These are phyloP conservation scores for Terebella lapidaria DNA, from an alignment of 2,888 invertebrate species.

Conservation along the genomic window DNA sequence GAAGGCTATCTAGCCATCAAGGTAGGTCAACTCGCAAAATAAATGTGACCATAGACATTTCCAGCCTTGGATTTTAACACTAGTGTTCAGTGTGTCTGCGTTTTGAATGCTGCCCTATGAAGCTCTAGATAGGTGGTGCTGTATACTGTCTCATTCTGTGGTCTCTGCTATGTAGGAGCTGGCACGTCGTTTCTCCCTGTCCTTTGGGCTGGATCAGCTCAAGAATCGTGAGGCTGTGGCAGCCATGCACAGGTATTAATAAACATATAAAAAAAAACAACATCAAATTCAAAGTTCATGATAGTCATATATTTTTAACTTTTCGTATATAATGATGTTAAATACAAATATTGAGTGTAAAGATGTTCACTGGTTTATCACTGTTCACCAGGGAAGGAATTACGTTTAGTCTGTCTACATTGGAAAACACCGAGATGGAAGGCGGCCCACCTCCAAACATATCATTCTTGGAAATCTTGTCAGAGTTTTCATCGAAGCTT, in stretches of 20 bases:
- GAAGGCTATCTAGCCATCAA: slow-evolving; percentile 87
- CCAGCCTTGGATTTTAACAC: no score
- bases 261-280: neutral
- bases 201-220: slow-evolving; percentile 92
- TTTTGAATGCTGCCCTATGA: no score
- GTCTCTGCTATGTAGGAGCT: slow-evolving; percentile 68
- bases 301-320: no score
- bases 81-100: no score
- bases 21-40: slow-evolving; percentile 59
- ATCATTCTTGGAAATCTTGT: slow-evolving; percentile 87
- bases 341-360: no score
- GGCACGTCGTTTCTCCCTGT: slow-evolving; percentile 91
- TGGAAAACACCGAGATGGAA: slow-evolving; percentile 28
- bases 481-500: slow-evolving; percentile 93
- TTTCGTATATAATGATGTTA: no score
- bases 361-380: no score
- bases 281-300: no score
- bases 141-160: no score
- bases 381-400: slow-evolving; percentile 86
- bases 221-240: slow-evolving; percentile 96
- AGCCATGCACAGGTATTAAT: slow-evolving; percentile 68
- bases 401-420: slow-evolving; percentile 68
- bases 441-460: slow-evolving; percentile 73
- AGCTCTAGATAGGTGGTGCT: no score
- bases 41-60: no score